Evolutionary conservation across 2,888 invertebrate genomes (phyloP).

Genomic region (Arge pagana): DNA sequence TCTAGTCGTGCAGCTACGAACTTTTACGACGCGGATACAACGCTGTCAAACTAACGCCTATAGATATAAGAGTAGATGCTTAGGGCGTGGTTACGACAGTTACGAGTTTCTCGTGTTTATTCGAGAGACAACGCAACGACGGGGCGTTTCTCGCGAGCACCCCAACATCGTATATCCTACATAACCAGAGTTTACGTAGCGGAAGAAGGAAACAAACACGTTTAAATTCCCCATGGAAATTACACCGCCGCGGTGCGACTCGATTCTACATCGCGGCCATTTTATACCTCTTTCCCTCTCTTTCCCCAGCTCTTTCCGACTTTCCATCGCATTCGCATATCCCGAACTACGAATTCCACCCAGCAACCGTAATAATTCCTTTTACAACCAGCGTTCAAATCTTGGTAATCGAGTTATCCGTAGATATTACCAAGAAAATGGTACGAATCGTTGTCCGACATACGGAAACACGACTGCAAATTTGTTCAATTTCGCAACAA

Average conservation of each 20-base stretch:
- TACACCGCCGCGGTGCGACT: neutral
- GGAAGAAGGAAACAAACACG: neutral
- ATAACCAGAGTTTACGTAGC: neutral
- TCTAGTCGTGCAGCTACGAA: too few species aligned
- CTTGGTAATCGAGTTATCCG: too few species aligned
- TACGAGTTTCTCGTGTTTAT: neutral
- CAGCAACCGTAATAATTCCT: too few species aligned
- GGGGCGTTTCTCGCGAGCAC: too few species aligned
- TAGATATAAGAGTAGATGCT: neutral
- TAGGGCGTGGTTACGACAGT: constrained; percentile 2
- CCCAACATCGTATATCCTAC: neutral
- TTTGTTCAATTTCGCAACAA: too few species aligned
- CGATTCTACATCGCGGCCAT: neutral
- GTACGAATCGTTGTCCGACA: too few species aligned
- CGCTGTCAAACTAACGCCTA: neutral
- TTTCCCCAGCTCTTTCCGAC: neutral
- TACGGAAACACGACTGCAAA: too few species aligned
- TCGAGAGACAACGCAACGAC: neutral
- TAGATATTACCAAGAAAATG: too few species aligned
- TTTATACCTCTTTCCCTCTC: neutral
- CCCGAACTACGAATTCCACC: too few species aligned
- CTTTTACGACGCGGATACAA: too few species aligned
- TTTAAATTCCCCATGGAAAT: neutral
- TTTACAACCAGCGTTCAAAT: too few species aligned
- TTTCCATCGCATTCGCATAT: too few species aligned